phyloP scores from a whole-genome alignment of 2,888 invertebrate genomes.

The Himalopsyche kuldschensis region DNA sequence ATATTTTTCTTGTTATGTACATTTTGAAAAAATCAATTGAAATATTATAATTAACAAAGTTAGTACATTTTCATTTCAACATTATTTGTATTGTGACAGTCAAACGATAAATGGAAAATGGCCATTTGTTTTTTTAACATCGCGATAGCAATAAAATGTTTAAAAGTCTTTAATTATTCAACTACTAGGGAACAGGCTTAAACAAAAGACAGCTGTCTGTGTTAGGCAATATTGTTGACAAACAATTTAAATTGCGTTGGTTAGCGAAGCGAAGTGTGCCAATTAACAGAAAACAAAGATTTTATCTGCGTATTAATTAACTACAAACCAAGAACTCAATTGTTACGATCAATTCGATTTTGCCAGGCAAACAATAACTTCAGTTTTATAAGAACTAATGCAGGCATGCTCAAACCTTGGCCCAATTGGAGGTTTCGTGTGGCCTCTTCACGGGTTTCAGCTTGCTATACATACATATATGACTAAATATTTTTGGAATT shows the following conservation, averaged over 20 bases:
- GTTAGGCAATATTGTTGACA: background rate
- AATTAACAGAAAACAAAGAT: background rate
- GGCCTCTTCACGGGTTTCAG: too few species aligned
- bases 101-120: too few species aligned
- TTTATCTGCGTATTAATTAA: background rate
- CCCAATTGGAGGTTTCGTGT: too few species aligned
- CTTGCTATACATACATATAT: too few species aligned
- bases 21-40: too few species aligned
- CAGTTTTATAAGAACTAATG: too few species aligned
- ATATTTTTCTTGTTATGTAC: too few species aligned
- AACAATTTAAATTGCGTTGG: background rate
- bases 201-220: background rate
- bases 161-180: background rate
- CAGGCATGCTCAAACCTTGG: too few species aligned
- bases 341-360: background rate
- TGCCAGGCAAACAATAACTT: background rate
- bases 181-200: background rate
- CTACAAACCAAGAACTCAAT: background rate
- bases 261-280: background rate
- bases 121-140: background rate
- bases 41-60: too few species aligned
- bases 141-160: background rate
- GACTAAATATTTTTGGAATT: too few species aligned
- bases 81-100: too few species aligned
- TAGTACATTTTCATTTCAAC: too few species aligned